phyloP scores from a whole-genome alignment of 2,888 invertebrate genomes.

The Tipula vernalis region DNA sequence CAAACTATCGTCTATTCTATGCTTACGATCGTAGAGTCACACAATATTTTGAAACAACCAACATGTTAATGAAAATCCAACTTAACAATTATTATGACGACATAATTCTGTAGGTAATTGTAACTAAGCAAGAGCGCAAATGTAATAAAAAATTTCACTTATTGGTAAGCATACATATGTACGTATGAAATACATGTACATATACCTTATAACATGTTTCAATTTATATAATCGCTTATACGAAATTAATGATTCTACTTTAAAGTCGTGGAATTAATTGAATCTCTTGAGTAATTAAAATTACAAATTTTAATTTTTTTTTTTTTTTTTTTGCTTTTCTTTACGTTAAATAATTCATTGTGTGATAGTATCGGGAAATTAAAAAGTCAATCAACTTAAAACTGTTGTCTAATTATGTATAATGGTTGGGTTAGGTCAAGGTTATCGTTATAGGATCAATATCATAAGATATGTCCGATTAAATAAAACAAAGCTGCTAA shows the following conservation, averaged over 20 bases:
- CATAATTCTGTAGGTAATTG: neutral
- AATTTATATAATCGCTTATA: neutral
- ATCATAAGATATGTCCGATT: neutral
- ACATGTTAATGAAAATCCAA: neutral
- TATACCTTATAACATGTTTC: neutral
- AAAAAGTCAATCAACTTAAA: neutral
- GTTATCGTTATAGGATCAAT: neutral
- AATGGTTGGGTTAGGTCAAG: neutral
- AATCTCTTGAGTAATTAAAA: neutral
- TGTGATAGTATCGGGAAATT: neutral
- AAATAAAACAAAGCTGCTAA: neutral
- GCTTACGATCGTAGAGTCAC: too few relatives aligned
- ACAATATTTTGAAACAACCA: neutral
- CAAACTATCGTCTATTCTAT: neutral
- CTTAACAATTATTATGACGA: neutral
- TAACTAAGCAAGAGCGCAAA: neutral
- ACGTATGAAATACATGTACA: neutral
- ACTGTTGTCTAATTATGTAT: neutral
- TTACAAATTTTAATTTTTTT: neutral
- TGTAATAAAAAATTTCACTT: neutral
- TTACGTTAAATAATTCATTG: neutral
- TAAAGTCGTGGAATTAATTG: neutral
- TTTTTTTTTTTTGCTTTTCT: neutral
- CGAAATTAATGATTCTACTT: neutral
- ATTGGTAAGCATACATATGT: neutral